Base-by-base conservation (phyloP, 2,888 invertebrate genomes). In the Cryptocephalus primarius region DNA sequence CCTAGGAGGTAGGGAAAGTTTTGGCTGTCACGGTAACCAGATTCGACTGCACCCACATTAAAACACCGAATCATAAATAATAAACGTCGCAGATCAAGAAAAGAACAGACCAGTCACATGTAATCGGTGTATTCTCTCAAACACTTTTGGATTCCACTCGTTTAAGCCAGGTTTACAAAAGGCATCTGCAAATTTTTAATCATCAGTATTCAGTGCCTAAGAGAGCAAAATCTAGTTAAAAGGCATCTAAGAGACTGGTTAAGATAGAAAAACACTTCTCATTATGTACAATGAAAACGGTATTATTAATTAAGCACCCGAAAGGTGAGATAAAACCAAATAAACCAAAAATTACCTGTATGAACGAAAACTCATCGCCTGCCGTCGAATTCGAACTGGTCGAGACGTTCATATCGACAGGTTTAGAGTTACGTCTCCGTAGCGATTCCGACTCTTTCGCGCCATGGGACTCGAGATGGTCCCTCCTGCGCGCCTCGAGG, bases 351-450 rank as follows among this genome's bases (percentile, higher is more conserved):
- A 54, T 70, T 70, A 70, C 70, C 70, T 70, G 67, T 55, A 68
- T 63, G 55, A 65, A 69, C 56, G 70, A 62, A 66, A 67, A 69
- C 55, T 69, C 69, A 55, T 69, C 70, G 49, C 66, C 67, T 52
- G 64, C 68, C 44, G 66, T 60, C 11, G 53, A 55, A 48, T 56
- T 56, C 52, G 67, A 65, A 51, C 65, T 66, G 49, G 63, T 62
- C 32, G 65, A 58, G 31, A 63, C 60, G 46, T 54, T 55, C 44
- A 63, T 58, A 56, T 73, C 74, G 40, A 71, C 65, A 22, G 72
- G 70, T 55, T 72, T 66, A 55, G 71, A 71, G 58, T 67, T 73
- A 53, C 73, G 67, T 55, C 74, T 69, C 56, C 74, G 64, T 58
- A 69, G 64, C 51, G 63, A 64, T 45, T 70, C 70, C 11, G 67